Conservation (phyloP, 1,140 invertebrate genomes). For the Saxidomus purpurata region DNA sequence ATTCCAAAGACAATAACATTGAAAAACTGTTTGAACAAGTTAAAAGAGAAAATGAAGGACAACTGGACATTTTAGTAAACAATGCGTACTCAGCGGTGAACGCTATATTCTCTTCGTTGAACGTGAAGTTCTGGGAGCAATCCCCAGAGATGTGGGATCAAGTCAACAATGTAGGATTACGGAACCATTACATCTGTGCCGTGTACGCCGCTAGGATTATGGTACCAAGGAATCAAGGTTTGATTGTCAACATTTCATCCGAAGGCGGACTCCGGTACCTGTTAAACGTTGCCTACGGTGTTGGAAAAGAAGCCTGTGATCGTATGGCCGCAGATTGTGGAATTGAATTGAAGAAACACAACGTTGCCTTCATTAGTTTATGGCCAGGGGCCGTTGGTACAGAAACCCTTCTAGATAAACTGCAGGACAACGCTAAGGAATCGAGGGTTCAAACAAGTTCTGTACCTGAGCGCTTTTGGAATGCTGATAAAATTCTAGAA, state of each 20-base stretch:
- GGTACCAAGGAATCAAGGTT: slow-evolving; percentile 84
- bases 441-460: neutral
- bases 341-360: too few species aligned
- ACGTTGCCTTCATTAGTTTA: slow-evolving; percentile 86
- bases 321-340: slow-evolving; percentile 86
- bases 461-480: neutral
- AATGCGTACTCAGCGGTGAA: slow-evolving; percentile 87
- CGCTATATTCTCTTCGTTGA: slow-evolving; percentile 77
- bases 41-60: slow-evolving; percentile 85
- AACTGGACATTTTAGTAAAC: too few species aligned
- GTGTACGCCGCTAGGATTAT: slow-evolving; percentile 86
- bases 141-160: slow-evolving; percentile 83
- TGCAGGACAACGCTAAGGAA: neutral
- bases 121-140: slow-evolving; percentile 85
- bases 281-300: slow-evolving; percentile 86
- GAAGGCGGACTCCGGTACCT: slow-evolving; percentile 86
- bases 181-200: slow-evolving; percentile 87
- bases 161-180: slow-evolving; percentile 87
- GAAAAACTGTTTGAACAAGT: slow-evolving; percentile 86
- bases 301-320: slow-evolving; percentile 86
- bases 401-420: slow-evolving; percentile 76
- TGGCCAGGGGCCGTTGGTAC: slow-evolving; percentile 87
- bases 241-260: slow-evolving; percentile 87
- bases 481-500: slow-evolving; percentile 20
- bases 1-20: slow-evolving; percentile 86